Conservation (phyloP, 2,113 vertebrate species). For the Ophthalmotilapia sp. region DNA sequence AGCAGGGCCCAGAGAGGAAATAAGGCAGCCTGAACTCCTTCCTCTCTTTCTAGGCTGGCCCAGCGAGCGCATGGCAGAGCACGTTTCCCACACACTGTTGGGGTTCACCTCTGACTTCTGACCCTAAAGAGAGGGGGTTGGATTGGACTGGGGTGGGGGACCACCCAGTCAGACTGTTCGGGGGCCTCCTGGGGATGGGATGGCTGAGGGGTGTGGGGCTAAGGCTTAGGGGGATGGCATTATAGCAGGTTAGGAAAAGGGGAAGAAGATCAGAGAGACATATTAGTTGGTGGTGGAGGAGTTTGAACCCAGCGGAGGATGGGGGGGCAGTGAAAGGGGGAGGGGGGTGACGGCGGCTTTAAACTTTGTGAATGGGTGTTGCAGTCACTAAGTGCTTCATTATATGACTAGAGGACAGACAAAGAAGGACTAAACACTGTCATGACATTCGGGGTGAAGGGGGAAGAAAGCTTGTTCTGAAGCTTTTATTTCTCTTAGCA, state of each 20-base stretch:
- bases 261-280: conserved; percentile 46
- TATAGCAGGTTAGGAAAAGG: conserved; percentile 2
- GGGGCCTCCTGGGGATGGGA: conserved; percentile 37
- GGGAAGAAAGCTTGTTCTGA: neutral
- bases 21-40: conserved; percentile 11
- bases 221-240: conserved; percentile 6
- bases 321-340: neutral
- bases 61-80: conserved; percentile 15
- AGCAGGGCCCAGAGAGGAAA: conserved; percentile 30
- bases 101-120: conserved; percentile 68
- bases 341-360: neutral
- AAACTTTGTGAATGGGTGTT: conserved; percentile 16
- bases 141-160: conserved; percentile 35
- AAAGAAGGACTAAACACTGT: conserved; percentile 14
- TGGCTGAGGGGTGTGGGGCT: conserved; percentile 13
- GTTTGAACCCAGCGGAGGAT: neutral
- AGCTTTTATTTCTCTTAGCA: neutral
- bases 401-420: conserved; percentile 20
- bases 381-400: conserved; percentile 29
- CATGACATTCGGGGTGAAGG: neutral
- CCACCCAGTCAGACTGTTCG: conserved; percentile 67
- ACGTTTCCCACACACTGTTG: conserved; percentile 72
- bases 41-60: neutral
- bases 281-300: neutral
- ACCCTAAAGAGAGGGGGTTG: conserved; percentile 29